Conservation (phyloP, 2,113 vertebrate genomes). For the Camelus bactrianus region DNA sequence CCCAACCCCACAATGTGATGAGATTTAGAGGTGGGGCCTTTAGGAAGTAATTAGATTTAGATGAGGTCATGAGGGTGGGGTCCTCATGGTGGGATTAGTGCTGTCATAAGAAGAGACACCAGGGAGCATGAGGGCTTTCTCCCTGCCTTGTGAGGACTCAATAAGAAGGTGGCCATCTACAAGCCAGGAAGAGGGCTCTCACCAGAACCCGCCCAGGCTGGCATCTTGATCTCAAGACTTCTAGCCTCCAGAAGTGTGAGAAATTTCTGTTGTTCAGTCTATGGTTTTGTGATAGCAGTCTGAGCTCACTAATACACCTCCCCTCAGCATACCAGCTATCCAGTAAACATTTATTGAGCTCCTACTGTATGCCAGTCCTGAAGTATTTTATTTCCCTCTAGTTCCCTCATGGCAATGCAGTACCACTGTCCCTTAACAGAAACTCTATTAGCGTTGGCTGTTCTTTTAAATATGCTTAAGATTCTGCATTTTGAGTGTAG, state of each 20-base stretch:
- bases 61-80: neutral
- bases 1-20: neutral
- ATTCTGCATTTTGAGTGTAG: neutral
- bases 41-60: neutral
- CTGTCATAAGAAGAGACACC: neutral
- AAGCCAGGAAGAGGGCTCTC: neutral
- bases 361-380: neutral
- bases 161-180: neutral
- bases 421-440: neutral
- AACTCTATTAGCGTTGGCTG: neutral
- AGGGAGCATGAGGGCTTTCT: neutral
- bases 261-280: neutral
- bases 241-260: neutral
- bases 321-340: neutral
- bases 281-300: neutral
- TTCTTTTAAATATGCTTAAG: conserved; percentile 45
- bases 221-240: neutral
- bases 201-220: neutral
- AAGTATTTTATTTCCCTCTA: neutral
- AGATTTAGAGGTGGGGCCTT: neutral
- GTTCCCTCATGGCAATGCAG: neutral
- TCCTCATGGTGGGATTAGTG: neutral
- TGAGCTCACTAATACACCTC: neutral
- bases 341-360: conserved; percentile 9
- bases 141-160: neutral